These are phyloP conservation scores for Spondyliosoma cantharus DNA, from an alignment of 2,797 vertebrate species.

Conservation along the genomic window DNA sequence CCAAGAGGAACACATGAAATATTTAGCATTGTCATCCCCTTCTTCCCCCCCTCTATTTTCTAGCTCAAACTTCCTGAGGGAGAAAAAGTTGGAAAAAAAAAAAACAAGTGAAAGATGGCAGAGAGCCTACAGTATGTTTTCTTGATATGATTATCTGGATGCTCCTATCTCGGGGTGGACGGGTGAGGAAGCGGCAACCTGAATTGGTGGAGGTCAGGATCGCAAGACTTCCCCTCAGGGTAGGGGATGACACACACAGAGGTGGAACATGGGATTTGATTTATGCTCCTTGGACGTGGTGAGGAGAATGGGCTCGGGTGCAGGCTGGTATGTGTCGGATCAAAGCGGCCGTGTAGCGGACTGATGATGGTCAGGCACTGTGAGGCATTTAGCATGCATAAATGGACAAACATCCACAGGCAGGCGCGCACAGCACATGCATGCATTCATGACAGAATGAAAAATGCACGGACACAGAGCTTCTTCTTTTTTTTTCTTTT, in stretches of 20 bases:
- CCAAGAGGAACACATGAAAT: slow-evolving; percentile 80
- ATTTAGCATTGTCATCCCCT: slow-evolving; percentile 75
- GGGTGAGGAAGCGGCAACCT: slow-evolving; percentile 14
- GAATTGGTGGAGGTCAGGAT: slow-evolving; percentile 42
- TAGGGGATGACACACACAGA: slow-evolving; percentile 45
- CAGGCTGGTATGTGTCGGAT: slow-evolving; percentile 22
- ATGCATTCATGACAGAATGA: slow-evolving; percentile 61
- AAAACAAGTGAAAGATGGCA: slow-evolving; percentile 36
- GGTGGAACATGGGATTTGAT: slow-evolving; percentile 69
- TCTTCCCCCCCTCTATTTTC: slow-evolving; percentile 41
- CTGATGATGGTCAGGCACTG: slow-evolving; percentile 41
- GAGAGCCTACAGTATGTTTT: slow-evolving; percentile 31
- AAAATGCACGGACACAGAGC: slow-evolving; percentile 12
- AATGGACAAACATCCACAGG: slow-evolving; percentile 51
- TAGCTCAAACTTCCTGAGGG: slow-evolving; percentile 60
- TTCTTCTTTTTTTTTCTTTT: background rate
- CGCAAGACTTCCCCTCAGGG: slow-evolving; percentile 24
- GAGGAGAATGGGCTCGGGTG: slow-evolving; percentile 20
- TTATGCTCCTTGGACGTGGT: slow-evolving; percentile 48
- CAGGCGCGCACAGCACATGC: slow-evolving; percentile 31
- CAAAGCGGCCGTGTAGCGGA: slow-evolving; percentile 25
- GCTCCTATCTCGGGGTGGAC: background rate
- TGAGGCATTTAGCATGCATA: slow-evolving; percentile 55
- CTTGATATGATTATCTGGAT: slow-evolving; percentile 39
- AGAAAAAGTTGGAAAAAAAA: slow-evolving; percentile 11